Conservation (phyloP, 2,113 vertebrate species). For the Ictalurus punctatus region DNA sequence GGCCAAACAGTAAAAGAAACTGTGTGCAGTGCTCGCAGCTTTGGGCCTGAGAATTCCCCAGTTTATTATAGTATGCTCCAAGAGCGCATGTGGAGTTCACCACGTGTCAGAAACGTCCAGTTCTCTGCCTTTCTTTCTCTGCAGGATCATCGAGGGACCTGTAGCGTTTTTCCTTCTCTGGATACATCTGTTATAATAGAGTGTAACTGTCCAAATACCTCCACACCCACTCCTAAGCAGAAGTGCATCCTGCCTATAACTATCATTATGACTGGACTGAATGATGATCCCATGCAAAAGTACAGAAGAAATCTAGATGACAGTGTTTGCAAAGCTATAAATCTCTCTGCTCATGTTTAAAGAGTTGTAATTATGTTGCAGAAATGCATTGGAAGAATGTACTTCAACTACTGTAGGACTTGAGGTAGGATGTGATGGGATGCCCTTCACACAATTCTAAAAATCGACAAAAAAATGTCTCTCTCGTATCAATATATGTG, state of each 20-base stretch:
- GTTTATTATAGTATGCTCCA: slow-evolving; percentile 42
- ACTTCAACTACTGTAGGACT: neutral
- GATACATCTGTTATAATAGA: slow-evolving; percentile 41
- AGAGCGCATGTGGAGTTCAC: slow-evolving; percentile 44
- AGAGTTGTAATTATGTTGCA: neutral
- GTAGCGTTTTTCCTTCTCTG: slow-evolving; percentile 25
- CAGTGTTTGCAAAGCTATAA: slow-evolving; percentile 44
- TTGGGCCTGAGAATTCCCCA: slow-evolving; percentile 28
- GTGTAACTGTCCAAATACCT: slow-evolving; percentile 47
- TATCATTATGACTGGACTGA: slow-evolving; percentile 62
- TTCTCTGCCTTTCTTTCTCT: neutral
- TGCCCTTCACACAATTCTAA: too few species aligned
- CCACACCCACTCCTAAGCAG: slow-evolving; percentile 55
- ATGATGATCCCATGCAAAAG: slow-evolving; percentile 51
- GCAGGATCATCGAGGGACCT: slow-evolving; percentile 25
- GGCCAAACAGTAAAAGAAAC: slow-evolving; percentile 18
- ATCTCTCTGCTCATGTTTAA: neutral
- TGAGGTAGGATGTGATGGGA: neutral
- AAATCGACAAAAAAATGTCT: neutral
- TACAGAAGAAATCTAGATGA: slow-evolving; percentile 61
- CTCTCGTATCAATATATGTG: neutral
- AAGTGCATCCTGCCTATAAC: slow-evolving; percentile 56
- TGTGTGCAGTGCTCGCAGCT: neutral
- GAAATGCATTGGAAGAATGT: neutral
- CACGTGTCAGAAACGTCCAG: slow-evolving; percentile 35